A percentile compares a stretch with the other conserved stretches of the same genome.
Conservation (phyloP, 2,113 vertebrate genomes). For the Heteronetta atricapilla region DNA sequence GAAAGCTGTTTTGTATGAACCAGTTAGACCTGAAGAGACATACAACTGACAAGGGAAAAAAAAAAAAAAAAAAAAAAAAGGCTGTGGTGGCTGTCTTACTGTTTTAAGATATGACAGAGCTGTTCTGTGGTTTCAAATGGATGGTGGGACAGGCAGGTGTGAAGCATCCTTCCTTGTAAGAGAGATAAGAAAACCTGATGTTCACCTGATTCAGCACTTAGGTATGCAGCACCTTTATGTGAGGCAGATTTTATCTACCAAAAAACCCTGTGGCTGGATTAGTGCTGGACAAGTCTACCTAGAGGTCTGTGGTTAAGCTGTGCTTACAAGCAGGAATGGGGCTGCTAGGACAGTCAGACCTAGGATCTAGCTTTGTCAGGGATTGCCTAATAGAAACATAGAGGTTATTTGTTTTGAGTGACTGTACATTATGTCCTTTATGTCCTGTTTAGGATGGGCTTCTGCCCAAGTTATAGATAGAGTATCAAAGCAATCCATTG, state of each 20-base stretch:
- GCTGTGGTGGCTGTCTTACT: accelerated
- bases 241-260: background rate
- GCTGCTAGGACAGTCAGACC: background rate
- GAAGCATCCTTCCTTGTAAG: background rate
- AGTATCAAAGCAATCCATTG: background rate
- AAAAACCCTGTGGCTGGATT: background rate
- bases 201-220: background rate
- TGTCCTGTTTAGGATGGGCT: background rate
- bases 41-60: background rate
- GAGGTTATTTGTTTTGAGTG: background rate
- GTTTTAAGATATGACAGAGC: background rate
- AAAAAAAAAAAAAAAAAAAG: background rate
- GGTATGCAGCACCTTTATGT: background rate
- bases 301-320: background rate
- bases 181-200: background rate
- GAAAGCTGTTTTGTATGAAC: background rate
- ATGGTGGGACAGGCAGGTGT: background rate
- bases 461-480: background rate
- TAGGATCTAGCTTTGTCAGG: background rate
- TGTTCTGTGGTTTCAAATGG: background rate
- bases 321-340: background rate
- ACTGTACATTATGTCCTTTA: background rate
- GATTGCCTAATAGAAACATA: background rate
- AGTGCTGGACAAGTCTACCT: background rate
- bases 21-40: background rate